A percentile compares a stretch with the other conserved stretches of the same genome.
These are phyloP conservation scores for Ypsolopha scabrella DNA, from an alignment of 2,888 invertebrate genomes.

Conservation along the genomic window DNA sequence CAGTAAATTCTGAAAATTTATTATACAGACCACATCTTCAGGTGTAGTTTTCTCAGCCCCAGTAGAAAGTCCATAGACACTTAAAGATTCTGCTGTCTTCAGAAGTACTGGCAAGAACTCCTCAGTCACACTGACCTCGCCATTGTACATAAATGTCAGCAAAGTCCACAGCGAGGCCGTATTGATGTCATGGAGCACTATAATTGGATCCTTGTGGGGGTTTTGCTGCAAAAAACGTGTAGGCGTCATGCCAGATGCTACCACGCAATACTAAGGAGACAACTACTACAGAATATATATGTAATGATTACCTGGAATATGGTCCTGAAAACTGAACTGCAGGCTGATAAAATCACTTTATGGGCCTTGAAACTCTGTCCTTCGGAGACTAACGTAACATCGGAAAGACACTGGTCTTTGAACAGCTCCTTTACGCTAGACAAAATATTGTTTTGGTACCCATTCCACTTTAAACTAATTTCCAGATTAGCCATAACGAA, in stretches of 20 bases:
- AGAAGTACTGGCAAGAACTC: constrained; percentile 75
- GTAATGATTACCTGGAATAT: constrained; percentile 67
- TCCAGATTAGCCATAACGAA: constrained; percentile 63
- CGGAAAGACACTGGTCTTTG: constrained; percentile 75
- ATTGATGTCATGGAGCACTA: constrained; percentile 79
- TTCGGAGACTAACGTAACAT: constrained; percentile 76
- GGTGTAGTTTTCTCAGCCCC: constrained; percentile 49
- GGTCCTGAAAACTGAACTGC: constrained; percentile 74
- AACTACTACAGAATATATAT: background rate
- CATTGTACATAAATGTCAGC: constrained; percentile 79
- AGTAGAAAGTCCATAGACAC: constrained; percentile 77
- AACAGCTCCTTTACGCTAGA: constrained; percentile 73
- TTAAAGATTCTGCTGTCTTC: constrained; percentile 76
- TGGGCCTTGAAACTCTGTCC: constrained; percentile 76
- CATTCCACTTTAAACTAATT: constrained; percentile 79
- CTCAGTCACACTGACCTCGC: constrained; percentile 79
- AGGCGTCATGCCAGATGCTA: constrained; percentile 32
- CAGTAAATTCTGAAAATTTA: background rate
- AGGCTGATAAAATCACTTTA: constrained; percentile 76
- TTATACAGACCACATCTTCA: constrained; percentile 45
- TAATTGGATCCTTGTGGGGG: constrained; percentile 80
- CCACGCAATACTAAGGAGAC: background rate
- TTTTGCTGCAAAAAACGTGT: constrained; percentile 72
- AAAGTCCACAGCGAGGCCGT: constrained; percentile 74
- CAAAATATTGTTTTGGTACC: constrained; percentile 74